These are phyloP conservation scores for Odontomachus brunneus DNA, from an alignment of 1,140 invertebrate genomes.

Conservation along the genomic window DNA sequence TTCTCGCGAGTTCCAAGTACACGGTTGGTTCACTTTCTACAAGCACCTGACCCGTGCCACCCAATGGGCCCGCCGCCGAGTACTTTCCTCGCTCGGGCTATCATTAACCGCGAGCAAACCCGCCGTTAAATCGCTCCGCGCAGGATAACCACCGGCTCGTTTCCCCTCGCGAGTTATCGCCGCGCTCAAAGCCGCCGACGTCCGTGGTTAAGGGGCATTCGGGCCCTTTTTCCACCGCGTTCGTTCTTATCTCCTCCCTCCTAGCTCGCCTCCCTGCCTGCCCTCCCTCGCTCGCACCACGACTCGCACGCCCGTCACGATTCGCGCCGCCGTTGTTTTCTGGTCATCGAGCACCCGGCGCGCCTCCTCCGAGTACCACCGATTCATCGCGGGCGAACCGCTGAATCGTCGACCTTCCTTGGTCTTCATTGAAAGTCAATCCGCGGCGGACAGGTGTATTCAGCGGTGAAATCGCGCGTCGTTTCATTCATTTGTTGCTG, in stretches of 20 bases:
- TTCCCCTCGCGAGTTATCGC: conserved; percentile 64
- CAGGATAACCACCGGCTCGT: conserved; percentile 65
- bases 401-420: not conserved
- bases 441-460: not conserved
- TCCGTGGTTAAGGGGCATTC: conserved; percentile 67
- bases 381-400: not conserved
- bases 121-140: conserved; percentile 65
- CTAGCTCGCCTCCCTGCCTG: no score
- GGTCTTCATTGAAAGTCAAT: conserved; percentile 1
- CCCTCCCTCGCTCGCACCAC: not conserved
- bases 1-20: conserved; percentile 68
- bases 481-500: no score
- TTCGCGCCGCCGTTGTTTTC: conserved; percentile 21
- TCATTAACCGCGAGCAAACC: conserved; percentile 75
- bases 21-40: conserved; percentile 81
- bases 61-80: conserved; percentile 68
- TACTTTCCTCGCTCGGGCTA: conserved; percentile 78
- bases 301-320: conserved; percentile 6
- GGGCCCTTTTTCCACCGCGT: conserved; percentile 24
- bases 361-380: not conserved
- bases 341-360: conserved; percentile 14
- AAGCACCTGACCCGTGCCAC: conserved; percentile 71
- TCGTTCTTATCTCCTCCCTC: no score
- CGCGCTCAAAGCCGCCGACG: conserved; percentile 65
- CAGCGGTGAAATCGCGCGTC: conserved; percentile 7